Evolutionary conservation across 2,113 vertebrate genomes (phyloP).

Genomic region (Corythoichthys intestinalis): DNA sequence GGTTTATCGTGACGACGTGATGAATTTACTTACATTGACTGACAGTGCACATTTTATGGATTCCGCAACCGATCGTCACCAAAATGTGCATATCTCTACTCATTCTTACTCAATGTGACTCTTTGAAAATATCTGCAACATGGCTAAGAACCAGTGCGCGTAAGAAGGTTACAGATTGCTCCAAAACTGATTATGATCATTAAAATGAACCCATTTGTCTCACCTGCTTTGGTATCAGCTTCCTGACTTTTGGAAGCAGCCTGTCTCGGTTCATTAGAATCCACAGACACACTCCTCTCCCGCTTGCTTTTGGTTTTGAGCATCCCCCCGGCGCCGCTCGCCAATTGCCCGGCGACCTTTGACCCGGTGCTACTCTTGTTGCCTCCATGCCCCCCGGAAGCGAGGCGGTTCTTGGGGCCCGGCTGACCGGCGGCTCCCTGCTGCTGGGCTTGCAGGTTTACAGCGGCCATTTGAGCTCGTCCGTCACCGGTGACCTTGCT

Average conservation of each 20-base stretch:
- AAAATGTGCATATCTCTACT: too few species aligned
- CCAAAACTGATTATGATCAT: too few species aligned
- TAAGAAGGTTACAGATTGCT: too few species aligned
- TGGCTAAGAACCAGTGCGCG: too few species aligned
- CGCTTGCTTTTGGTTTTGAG: constrained; percentile 92
- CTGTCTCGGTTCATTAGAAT: constrained; percentile 84
- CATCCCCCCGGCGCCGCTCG: constrained; percentile 76
- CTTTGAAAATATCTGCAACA: neutral
- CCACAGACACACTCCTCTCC: constrained; percentile 86
- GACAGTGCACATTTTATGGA: too few species aligned
- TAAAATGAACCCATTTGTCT: constrained; percentile 13
- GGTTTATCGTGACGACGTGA: too few species aligned
- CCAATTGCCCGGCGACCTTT: constrained; percentile 79
- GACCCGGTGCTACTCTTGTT: constrained; percentile 83
- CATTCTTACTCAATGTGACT: too few species aligned
- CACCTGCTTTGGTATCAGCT: constrained; percentile 90
- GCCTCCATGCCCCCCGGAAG: constrained; percentile 79
- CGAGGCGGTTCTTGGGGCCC: constrained; percentile 78
- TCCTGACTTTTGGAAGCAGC: constrained; percentile 78
- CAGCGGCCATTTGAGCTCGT: constrained; percentile 80
- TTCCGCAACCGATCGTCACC: too few species aligned
- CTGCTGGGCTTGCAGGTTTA: constrained; percentile 77
- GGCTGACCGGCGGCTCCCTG: constrained; percentile 75
- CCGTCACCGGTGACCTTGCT: constrained; percentile 82
- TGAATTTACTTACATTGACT: too few species aligned